These are phyloP conservation scores for Aleiodes testaceus DNA, from an alignment of 2,888 invertebrate genomes.

Conservation along the genomic window DNA sequence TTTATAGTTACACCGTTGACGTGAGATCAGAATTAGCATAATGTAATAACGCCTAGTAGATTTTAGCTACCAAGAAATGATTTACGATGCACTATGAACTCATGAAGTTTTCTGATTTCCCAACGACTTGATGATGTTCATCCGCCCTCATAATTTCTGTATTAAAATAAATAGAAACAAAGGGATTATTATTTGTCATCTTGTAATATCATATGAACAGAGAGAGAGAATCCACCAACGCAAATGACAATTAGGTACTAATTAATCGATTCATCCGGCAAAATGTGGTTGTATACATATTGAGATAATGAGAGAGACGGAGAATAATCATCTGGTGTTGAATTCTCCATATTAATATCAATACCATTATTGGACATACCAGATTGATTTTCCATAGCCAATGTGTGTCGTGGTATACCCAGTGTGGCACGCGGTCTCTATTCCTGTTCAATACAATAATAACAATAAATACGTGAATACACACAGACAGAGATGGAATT, in stretches of 20 bases:
- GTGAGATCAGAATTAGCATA: slow-evolving; percentile 51
- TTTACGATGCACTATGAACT: slow-evolving; percentile 27
- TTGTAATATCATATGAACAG: slow-evolving; percentile 14
- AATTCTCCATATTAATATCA: slow-evolving; percentile 36
- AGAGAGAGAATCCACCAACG: slow-evolving; percentile 10
- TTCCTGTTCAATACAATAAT: slow-evolving; percentile 19
- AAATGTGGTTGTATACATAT: slow-evolving; percentile 1
- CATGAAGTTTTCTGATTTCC: slow-evolving; percentile 23
- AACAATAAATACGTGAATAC: slow-evolving; percentile 21
- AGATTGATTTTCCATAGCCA: slow-evolving; percentile 39
- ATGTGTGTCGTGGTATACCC: slow-evolving; percentile 34
- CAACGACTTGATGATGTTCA: slow-evolving; percentile 14
- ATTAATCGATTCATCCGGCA: slow-evolving; percentile 29
- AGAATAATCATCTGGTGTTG: slow-evolving; percentile 23
- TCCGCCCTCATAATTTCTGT: slow-evolving; percentile 1
- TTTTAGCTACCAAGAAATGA: slow-evolving; percentile 30
- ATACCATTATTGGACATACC: slow-evolving; percentile 38
- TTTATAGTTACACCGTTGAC: slow-evolving; percentile 15
- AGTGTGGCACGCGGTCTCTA: slow-evolving; percentile 38
- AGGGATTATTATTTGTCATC: slow-evolving; percentile 3
- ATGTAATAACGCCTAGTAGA: slow-evolving; percentile 59
- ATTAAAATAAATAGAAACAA: background rate
- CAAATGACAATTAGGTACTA: slow-evolving; percentile 16
- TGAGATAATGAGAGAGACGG: slow-evolving; percentile 15
- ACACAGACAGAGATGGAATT: slow-evolving; percentile 33